Base-by-base conservation (phyloP, 92 coral and sea anemone species). In the Umimayanthus kanabou region DNA sequence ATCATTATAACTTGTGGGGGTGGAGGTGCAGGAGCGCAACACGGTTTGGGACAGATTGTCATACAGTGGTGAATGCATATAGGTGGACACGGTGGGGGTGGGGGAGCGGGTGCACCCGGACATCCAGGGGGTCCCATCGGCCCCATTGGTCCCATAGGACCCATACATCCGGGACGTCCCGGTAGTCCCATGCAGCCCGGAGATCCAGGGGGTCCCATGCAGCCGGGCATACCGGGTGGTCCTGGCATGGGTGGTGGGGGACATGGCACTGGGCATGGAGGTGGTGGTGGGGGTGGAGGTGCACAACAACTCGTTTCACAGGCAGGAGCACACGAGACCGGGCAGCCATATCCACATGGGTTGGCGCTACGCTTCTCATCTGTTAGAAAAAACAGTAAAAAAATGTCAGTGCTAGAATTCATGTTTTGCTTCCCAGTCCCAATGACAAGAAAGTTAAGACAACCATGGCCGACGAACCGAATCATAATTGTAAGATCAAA, bases 1-100 rank as follows among this genome's bases (percentile, higher is more conserved):
- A 65, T 65, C 76, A 82, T 43, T 49, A 82, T 26, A 55, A 80
- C 50, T 77, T 92, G 77, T 58, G 91, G 80, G 40, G 96, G 93
- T 79, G 93, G 88, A 33, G 93, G 81, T 69, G 92, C 81, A 9
- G 78, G 45, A 15, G 71, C 81, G 53, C 81, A 95, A 79, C 99
- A 97, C 77, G 85, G 93, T 82, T 85, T 90, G 2, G 99, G 99
- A 82, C 99, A 97, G 80, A 97, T 97, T 81, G 88, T 94, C 94
- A 97, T 95, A 89, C 99, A 97, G 84, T 97, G 94, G 70, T 97
- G 98, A 89, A 97, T 91, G 84, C 99, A 97, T 47, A 97, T 89
- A 4, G 99, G 99, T 57, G 99, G 93, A 79, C 99, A 97, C 39
- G 93, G 93, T 22, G 98, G 94, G 22, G 98, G 94, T 8, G 98